phyloP scores from a whole-genome alignment of 2,888 invertebrate genomes.

The Luffia ferchaultella region DNA sequence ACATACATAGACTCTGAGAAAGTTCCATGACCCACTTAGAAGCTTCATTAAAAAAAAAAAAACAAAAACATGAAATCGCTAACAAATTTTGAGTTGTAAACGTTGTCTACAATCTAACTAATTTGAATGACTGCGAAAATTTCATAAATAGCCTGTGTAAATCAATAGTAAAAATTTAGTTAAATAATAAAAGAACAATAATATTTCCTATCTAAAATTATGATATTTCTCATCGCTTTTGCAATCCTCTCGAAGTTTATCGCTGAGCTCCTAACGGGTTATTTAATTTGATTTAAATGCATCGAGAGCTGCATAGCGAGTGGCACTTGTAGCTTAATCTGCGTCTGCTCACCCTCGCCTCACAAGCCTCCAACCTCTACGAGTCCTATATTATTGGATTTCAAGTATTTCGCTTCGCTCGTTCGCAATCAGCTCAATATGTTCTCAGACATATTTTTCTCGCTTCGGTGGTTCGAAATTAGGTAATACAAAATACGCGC shows the following conservation, averaged over 20 bases:
- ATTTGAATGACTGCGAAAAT: too few relatives aligned
- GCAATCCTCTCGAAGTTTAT: not conserved
- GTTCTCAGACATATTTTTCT: slow-evolving; percentile 20
- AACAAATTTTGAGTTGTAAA: too few relatives aligned
- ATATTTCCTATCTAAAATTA: too few relatives aligned
- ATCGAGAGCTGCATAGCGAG: slow-evolving; percentile 20
- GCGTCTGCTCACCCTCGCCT: slow-evolving; percentile 1
- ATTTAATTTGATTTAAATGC: slow-evolving; percentile 22
- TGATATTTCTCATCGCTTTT: not conserved
- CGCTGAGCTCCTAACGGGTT: not conserved
- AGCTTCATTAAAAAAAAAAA: too few relatives aligned
- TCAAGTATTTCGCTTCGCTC: slow-evolving; percentile 29
- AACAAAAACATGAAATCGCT: too few relatives aligned
- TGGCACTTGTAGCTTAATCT: slow-evolving; percentile 19
- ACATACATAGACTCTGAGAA: too few relatives aligned
- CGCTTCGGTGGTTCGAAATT: not conserved
- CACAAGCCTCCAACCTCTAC: slow-evolving; percentile 4
- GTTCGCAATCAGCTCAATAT: slow-evolving; percentile 19
- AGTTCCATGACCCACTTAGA: too few relatives aligned
- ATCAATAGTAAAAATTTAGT: too few relatives aligned
- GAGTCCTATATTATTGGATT: slow-evolving; percentile 31
- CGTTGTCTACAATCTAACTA: too few relatives aligned
- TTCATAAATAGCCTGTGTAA: too few relatives aligned
- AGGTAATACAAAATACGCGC: not conserved
- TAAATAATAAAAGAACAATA: too few relatives aligned